Evolutionary conservation across 2,888 invertebrate species (phyloP).

Genomic region (Metellina segmentata): DNA sequence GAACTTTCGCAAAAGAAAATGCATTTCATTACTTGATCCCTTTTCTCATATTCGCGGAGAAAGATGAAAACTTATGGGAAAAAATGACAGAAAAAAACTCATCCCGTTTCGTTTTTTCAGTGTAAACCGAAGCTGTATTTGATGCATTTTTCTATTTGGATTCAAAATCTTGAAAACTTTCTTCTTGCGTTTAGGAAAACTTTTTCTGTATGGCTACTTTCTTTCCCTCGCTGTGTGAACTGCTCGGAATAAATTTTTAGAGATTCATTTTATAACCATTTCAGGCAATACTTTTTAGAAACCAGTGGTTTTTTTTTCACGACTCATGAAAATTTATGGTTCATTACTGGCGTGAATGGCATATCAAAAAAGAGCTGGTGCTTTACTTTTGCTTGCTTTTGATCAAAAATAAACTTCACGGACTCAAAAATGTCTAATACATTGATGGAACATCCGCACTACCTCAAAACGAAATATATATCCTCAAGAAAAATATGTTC

Average conservation of each 20-base stretch:
- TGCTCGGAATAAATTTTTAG: not conserved
- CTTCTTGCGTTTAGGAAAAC: conserved; percentile 12
- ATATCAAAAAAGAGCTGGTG: not conserved
- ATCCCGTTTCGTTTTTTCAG: not conserved
- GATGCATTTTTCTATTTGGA: conserved; percentile 44
- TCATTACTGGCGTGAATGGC: not conserved
- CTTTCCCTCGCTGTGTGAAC: not conserved
- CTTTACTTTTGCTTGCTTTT: not conserved
- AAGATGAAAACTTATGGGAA: conserved; percentile 58
- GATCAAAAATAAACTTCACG: not conserved
- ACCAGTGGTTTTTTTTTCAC: not conserved
- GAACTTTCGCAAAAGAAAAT: conserved; percentile 44
- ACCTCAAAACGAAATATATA: too few relatives aligned
- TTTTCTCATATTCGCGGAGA: conserved; percentile 53
- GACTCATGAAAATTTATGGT: not conserved
- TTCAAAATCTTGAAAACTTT: conserved; percentile 47
- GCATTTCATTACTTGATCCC: conserved; percentile 63
- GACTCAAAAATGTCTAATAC: too few relatives aligned
- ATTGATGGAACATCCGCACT: too few relatives aligned
- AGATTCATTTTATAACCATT: not conserved
- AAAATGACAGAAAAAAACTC: conserved; percentile 22
- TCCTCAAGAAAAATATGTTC: too few relatives aligned
- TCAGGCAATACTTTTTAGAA: not conserved
- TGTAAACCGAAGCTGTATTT: conserved; percentile 16
- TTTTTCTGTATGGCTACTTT: not conserved